A percentile compares a stretch with the other conserved stretches of the same genome.
phyloP scores from a whole-genome alignment of 2,888 invertebrate genomes.

The Loripinus fragilis region DNA sequence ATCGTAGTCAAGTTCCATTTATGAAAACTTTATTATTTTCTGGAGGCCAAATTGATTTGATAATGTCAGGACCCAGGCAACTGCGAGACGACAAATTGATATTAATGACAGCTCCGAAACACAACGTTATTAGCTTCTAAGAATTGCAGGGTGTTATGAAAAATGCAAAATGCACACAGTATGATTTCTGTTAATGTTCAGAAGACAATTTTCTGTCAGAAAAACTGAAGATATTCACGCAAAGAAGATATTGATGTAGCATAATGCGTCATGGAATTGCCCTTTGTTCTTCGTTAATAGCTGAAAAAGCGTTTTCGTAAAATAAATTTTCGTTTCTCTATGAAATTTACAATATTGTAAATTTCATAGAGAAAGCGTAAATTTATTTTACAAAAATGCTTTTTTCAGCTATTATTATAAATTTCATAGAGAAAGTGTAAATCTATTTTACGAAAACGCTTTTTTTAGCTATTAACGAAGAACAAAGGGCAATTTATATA shows the following conservation, averaged over 20 bases:
- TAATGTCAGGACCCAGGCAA: conserved; percentile 53
- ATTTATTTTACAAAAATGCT: no score
- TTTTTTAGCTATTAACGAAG: neutral
- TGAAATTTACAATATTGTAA: no score
- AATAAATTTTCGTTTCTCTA: no score
- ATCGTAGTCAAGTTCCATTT: conserved; percentile 56
- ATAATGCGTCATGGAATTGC: neutral
- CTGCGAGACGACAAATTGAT: conserved; percentile 56
- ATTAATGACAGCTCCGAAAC: conserved; percentile 59
- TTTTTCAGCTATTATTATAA: conserved; percentile 3
- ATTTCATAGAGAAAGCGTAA: no score
- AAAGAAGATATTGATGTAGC: conserved; percentile 6
- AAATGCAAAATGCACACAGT: conserved; percentile 50
- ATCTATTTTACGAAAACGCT: no score
- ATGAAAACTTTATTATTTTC: conserved; percentile 65
- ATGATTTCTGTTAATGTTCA: conserved; percentile 44
- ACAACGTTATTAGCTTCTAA: conserved; percentile 12
- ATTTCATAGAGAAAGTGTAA: no score
- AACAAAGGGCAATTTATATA: conserved; percentile 5
- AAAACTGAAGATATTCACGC: conserved; percentile 14
- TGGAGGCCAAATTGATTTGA: conserved; percentile 60
- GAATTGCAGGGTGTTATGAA: conserved; percentile 31
- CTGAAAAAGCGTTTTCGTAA: neutral
- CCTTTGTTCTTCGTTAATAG: conserved; percentile 1
- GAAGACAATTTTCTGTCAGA: conserved; percentile 32